Evolutionary conservation across 2,797 vertebrate species (phyloP), one percentile per base, ranked within the genome.

Genomic region (Steatocranus sp.): DNA sequence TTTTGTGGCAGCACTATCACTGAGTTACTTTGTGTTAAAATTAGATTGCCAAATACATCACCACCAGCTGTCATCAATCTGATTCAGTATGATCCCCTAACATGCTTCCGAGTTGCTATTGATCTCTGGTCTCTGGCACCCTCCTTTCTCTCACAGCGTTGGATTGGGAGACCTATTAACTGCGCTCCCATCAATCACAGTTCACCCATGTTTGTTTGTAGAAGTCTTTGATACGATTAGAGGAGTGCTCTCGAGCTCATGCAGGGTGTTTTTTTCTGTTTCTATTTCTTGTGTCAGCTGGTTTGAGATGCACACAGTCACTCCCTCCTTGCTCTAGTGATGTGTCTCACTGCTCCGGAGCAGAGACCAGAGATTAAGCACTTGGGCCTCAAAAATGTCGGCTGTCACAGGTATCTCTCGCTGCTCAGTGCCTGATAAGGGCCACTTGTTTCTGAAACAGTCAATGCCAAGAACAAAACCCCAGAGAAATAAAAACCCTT

Each of bases 151-250:
- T 34, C 85, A 54, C 80, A 43, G 73, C 73, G 88, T 82, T 86
- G 80, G 87, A 89, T 84, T 73, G 73, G 82, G 87, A 91, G 88
- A 91, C 92, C 90, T 91, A 95, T 95, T 95, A 95, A 93, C 91
- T 83, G 85, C 10, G 74, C 79, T 91, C 80, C 91, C 92, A 94
- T 93, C 95, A 92, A 94, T 95, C 93, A 95, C 91, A 87, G 91
- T 91, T 93, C 91, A 91, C 87, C 91, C 86, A 80, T 91, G 93
- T 95, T 95, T 95, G 95, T 95, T 94, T 95, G 88, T 88, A 82
- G 89, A 91, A 93, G 87, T 87, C 93, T 95, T 94, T 94, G 94
- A 94, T 93, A 86, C 86, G 88, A 95, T 96, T 94, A 96, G 86
- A 92, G 89, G 84, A 11, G 81, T 8, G 81, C 83, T 77, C 76